phyloP scores from a whole-genome alignment of 2,888 invertebrate genomes.

The Linyphia triangularis region DNA sequence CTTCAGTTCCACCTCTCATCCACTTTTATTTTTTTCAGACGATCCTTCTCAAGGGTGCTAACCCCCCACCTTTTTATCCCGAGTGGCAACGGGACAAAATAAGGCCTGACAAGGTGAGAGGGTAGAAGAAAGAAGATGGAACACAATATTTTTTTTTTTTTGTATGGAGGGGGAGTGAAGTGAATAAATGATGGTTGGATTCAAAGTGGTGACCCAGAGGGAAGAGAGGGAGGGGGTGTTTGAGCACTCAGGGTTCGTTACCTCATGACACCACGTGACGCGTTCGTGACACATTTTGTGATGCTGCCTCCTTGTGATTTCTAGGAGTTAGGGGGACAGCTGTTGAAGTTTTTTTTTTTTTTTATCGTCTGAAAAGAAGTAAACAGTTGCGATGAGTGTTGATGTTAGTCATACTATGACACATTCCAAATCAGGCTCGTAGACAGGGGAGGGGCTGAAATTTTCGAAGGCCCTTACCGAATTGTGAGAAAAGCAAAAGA shows the following conservation, averaged over 20 bases:
- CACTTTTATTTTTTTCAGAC: too few species aligned
- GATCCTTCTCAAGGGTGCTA: too few species aligned
- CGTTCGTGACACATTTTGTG: not conserved
- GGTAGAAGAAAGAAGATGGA: not conserved
- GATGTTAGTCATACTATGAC: too few species aligned
- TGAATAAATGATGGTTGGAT: not conserved
- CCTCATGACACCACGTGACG: not conserved
- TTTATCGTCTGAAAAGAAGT: too few species aligned
- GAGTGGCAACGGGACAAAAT: not conserved
- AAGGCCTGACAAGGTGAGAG: not conserved
- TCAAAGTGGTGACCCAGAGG: not conserved
- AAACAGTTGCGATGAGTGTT: too few species aligned
- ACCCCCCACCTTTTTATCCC: not conserved
- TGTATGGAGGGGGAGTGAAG: not conserved
- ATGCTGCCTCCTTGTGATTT: not conserved
- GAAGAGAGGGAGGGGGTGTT: not conserved
- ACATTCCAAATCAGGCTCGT: too few species aligned
- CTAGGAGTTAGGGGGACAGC: conserved; percentile 5
- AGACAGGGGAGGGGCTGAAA: too few species aligned
- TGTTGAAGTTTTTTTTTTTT: too few species aligned
- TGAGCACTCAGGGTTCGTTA: not conserved
- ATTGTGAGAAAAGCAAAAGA: too few species aligned
- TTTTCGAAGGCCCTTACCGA: too few species aligned
- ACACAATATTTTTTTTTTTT: conserved; percentile 2
- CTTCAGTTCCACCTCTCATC: too few species aligned